These are phyloP conservation scores for Petaurus breviceps DNA, from an alignment of 2,113 vertebrate species.

Conservation along the genomic window DNA sequence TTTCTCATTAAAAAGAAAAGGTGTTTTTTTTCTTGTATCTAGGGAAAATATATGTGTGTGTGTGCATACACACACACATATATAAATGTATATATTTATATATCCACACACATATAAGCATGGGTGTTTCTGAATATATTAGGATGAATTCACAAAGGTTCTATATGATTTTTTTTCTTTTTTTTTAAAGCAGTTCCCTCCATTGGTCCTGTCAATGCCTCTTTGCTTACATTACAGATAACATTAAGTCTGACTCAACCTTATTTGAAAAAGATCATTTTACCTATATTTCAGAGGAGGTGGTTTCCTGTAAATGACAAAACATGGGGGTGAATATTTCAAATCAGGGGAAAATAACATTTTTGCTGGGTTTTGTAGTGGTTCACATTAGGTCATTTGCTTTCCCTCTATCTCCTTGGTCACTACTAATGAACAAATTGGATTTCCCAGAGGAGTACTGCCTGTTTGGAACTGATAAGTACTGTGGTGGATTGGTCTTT, in stretches of 20 bases:
- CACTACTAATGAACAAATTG: slow-evolving; percentile 65
- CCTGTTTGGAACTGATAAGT: slow-evolving; percentile 63
- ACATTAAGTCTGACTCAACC: slow-evolving; percentile 1
- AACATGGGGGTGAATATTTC: slow-evolving; percentile 24
- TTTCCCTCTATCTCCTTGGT: slow-evolving; percentile 52
- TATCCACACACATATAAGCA: too few relatives aligned
- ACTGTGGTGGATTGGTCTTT: not conserved
- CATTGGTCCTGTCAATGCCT: not conserved
- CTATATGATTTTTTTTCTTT: not conserved
- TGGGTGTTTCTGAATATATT: not conserved
- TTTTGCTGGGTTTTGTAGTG: not conserved
- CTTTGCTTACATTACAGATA: not conserved
- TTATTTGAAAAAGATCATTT: not conserved
- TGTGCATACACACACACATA: too few relatives aligned
- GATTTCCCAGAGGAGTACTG: slow-evolving; percentile 55
- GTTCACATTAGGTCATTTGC: slow-evolving; percentile 17
- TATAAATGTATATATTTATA: not conserved
- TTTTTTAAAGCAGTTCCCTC: not conserved
- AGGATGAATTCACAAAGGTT: not conserved
- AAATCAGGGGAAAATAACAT: not conserved
- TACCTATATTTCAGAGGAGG: slow-evolving; percentile 18
- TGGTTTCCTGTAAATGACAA: slow-evolving; percentile 34
- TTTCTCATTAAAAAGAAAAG: not conserved
- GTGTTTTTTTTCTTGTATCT: too few relatives aligned
- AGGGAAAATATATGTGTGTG: too few relatives aligned